phyloP scores from a whole-genome alignment of 2,797 vertebrate genomes.

The Pygocentrus nattereri region DNA sequence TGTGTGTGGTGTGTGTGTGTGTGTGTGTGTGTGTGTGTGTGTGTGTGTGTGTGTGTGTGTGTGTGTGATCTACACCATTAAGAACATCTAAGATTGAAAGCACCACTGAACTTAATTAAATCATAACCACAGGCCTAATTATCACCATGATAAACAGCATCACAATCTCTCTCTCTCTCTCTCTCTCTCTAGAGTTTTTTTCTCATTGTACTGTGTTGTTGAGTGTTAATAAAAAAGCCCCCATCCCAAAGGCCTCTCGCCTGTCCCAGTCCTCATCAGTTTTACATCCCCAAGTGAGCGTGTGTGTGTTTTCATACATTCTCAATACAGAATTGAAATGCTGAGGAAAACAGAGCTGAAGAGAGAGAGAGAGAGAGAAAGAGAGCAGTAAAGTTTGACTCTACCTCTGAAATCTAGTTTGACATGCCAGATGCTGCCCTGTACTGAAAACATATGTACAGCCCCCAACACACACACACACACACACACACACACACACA shows the following conservation, averaged over 20 bases:
- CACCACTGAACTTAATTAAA: conserved; percentile 73
- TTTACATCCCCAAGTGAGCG: conserved; percentile 1
- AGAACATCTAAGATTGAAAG: conserved; percentile 41
- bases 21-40: neutral
- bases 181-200: neutral
- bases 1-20: conserved; percentile 7
- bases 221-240: conserved; percentile 75
- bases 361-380: conserved; percentile 49
- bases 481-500: neutral
- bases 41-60: conserved; percentile 10
- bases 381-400: conserved; percentile 11
- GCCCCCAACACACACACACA: neutral
- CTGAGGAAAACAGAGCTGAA: no score
- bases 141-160: conserved; percentile 75
- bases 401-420: conserved; percentile 41
- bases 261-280: conserved; percentile 72
- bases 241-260: conserved; percentile 57
- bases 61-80: conserved; percentile 9
- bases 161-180: neutral
- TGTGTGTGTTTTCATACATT: conserved; percentile 16
- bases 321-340: no score
- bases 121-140: conserved; percentile 71
- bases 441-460: conserved; percentile 3
- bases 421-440: conserved; percentile 40
- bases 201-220: conserved; percentile 64